Base-by-base conservation (phyloP, 2,888 invertebrate genomes). In the Perizoma affinitatum region DNA sequence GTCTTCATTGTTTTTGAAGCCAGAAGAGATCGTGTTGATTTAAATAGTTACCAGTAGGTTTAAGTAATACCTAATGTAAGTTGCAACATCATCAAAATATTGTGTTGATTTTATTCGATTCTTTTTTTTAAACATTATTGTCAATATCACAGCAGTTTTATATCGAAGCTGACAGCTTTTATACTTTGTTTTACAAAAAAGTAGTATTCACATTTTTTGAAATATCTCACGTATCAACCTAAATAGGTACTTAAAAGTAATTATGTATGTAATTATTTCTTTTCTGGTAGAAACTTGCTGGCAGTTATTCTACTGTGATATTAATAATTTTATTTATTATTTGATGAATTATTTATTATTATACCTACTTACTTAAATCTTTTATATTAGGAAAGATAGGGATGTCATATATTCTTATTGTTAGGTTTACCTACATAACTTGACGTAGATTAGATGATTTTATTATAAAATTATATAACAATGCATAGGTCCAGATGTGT, bases 291-390 rank as follows among this genome's bases (percentile, higher is more conserved):
- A 76, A 74, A 76, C 74, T 77, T 76, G 87, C 88, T 89, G 91
- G 84, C 90, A 88, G 89, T 87, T 87, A 79, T 75, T 86, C 90
- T 91, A 87, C 86, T 92, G 92, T 92, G 92, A 91, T 92, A 90
- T 91, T 90, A 79, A 90, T 90, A 88, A 88, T 88, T 86, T 73
- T 88, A 88, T 91, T 90, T 90, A 88, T 89, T 86, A 84, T 83
- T 84, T 84, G 83, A 77, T 87, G 88, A 86, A 85, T 84, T 88
- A 88, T 89, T 88, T 87, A 84, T 86, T 80, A 73, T 65, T 83
- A 73, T 78, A 82, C 80, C 83, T 83, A 66, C 48, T 58, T 42
- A 66, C 22, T 22, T 22, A 22, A 22, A 22, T 22, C 22, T 22
- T 22, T 22, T 22, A 22, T 22, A 22, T 22, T 22, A 22, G 22